Base-by-base conservation (phyloP, 2,113 vertebrate genomes). In the Phoxinus phoxinus region DNA sequence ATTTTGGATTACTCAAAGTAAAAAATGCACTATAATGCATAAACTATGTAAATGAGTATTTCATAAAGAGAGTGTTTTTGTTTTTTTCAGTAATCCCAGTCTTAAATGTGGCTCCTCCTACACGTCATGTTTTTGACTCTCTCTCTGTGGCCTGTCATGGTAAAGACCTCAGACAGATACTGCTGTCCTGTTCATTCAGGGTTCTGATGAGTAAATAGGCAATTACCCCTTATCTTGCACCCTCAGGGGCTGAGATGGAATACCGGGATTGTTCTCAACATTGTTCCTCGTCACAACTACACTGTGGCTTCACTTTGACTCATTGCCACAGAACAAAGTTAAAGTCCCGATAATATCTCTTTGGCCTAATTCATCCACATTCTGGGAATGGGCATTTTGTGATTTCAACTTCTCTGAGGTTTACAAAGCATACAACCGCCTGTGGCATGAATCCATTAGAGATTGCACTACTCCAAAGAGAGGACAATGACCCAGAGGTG, bases 201-300 rank as follows among this genome's bases (percentile, higher is more conserved):
- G 35, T 82, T 87, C 80, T 80, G 89, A 91, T 92, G 89, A 90
- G 82, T 88, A 88, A 89, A 86, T 81, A 89, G 81, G 85, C 90
- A 92, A 91, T 91, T 90, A 88, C 63, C 65, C 80, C 90, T 90
- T 91, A 90, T 91, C 86, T 85, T 59, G 27, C 51, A 67, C 15
- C 71, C 69, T 84, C 53, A 56, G 81, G 74, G 84, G 83, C 53
- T 51, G 58, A 37, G 86, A 88, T 85, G 46, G 86, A 90, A 85
- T 53, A 85, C 74, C 11, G 25, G 74, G 87, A 89, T 81, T 84
- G 72, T 56, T 78, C 89, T 89, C 48, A 84, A 71, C 63, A 83
- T 84, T 61, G 48, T 53, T 83, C 81, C 77, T 48, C 37, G 41
- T 10, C 69, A 74, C n/a, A 65, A 65, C 63, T 44, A 85, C 81